A percentile compares a stretch with the other conserved stretches of the same genome.
These are phyloP conservation scores for Eumerus sabulonum DNA, from an alignment of 2,888 invertebrate genomes.

Conservation along the genomic window DNA sequence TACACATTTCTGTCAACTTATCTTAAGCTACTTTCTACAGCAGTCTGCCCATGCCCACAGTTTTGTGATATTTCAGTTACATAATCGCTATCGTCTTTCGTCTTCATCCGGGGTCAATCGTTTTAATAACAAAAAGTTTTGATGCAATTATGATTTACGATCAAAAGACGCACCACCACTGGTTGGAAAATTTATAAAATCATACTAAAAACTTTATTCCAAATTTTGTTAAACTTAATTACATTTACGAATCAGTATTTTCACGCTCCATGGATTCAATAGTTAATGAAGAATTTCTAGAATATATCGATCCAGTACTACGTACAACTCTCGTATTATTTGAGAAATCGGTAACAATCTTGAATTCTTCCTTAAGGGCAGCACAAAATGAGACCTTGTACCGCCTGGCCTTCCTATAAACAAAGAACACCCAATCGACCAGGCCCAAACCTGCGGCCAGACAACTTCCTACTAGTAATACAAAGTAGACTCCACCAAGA, in stretches of 20 bases:
- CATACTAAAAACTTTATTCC: no score
- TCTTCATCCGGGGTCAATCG: no score
- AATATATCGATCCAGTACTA: slow-evolving; percentile 77
- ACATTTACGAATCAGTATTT: slow-evolving; percentile 10
- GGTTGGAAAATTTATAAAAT: no score
- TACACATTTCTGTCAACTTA: no score
- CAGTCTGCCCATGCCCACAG: no score
- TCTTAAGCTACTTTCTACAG: no score
- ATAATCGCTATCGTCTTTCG: no score
- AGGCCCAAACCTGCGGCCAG: slow-evolving; percentile 75
- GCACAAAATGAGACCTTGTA: slow-evolving; percentile 83
- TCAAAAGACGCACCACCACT: no score
- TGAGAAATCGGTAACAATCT: slow-evolving; percentile 85
- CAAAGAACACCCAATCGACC: slow-evolving; percentile 74
- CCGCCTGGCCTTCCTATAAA: slow-evolving; percentile 74
- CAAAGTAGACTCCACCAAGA: slow-evolving; percentile 83
- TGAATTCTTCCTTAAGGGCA: slow-evolving; percentile 85
- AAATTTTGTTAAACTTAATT: no score
- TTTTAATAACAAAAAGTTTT: no score
- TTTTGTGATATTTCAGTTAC: no score
- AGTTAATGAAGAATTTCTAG: slow-evolving; percentile 75
- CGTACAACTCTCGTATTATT: slow-evolving; percentile 85
- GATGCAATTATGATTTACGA: no score
- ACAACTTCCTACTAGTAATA: slow-evolving; percentile 80
- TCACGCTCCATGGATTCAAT: slow-evolving; percentile 72